Base-by-base conservation (phyloP, 2,113 vertebrate genomes). In the Atlantisia rogersi region DNA sequence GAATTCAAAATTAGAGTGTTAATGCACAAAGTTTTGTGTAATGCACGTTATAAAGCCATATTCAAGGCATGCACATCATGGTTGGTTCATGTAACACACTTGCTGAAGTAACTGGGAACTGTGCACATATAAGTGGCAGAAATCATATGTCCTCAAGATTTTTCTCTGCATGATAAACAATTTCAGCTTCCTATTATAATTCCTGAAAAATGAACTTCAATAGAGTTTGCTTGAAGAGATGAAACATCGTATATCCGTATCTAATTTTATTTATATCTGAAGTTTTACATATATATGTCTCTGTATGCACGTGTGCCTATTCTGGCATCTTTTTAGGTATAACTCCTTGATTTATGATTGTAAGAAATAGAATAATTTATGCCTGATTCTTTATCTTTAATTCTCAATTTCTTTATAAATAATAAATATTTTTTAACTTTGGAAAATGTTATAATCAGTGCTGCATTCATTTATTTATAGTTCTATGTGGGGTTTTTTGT, bases 21-120 rank as follows among this genome's bases (percentile, higher is more conserved):
- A 5, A 32, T 31, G 15, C 6, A 62, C 70, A 65, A 64, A 13
- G 3, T 68, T 87, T 32, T 67, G 32, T 2, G 2, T 14, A 59
- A 3, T 63, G 12, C 19, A 31, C 31, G 20, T 16, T 44, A 24
- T 50, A 65, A 40, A 74, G 18, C 8, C 8, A 14, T 22, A 9
- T 4, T 52, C 35, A 35, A 10, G 55, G 2, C 13, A 40, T 1
- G 2, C 29, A 53, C 15, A 9, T 46, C 22, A 8, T 18, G 1
- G 8, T 40, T 11, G 4, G 4, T 14, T 48, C 2, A 19, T 6
- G 10, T 15, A 52, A n/a, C 19, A 12, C 16, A 83, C 12, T 44
- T 44, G 29, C 4, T 35, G 20, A 81, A 76, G 20, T 22, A 60
- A 64, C 12, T 1, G 7, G 52, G 14, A 67, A 24, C 29, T 35